phyloP scores from a whole-genome alignment of 2,113 vertebrate species.

The Mirounga angustirostris region DNA sequence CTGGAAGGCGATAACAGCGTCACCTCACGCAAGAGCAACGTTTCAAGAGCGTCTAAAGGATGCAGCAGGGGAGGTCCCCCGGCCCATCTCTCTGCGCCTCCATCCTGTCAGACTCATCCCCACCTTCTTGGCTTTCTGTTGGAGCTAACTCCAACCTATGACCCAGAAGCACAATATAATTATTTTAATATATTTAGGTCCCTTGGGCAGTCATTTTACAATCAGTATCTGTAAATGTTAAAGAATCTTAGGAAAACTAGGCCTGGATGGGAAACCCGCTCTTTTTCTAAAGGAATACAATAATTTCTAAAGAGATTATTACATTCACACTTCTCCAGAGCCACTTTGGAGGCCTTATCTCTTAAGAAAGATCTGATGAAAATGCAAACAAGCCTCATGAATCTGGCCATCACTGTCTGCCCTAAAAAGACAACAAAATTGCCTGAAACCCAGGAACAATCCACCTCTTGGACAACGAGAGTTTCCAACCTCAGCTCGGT shows the following conservation, averaged over 20 bases:
- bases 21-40: background rate
- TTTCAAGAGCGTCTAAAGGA: background rate
- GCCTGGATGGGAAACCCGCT: background rate
- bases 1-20: constrained; percentile 83
- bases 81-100: fast-evolving
- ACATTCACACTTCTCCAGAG: background rate
- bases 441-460: background rate
- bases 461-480: no score
- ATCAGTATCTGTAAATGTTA: background rate
- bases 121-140: background rate
- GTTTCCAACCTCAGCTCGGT: background rate
- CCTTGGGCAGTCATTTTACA: background rate
- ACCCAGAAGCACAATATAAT: background rate
- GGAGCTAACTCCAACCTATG: background rate
- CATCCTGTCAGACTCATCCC: background rate
- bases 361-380: background rate
- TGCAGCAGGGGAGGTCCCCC: fast-evolving
- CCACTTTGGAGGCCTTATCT: background rate
- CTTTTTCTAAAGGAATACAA: background rate
- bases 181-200: background rate
- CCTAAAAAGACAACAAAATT: background rate
- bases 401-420: no score
- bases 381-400: fast-evolving
- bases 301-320: background rate
- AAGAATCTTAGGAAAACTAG: background rate